Percentiles rank a stretch among this genome's conserved stretches.
phyloP scores from a whole-genome alignment of 2,888 invertebrate species.

The Acanthosoma haemorrhoidale region DNA sequence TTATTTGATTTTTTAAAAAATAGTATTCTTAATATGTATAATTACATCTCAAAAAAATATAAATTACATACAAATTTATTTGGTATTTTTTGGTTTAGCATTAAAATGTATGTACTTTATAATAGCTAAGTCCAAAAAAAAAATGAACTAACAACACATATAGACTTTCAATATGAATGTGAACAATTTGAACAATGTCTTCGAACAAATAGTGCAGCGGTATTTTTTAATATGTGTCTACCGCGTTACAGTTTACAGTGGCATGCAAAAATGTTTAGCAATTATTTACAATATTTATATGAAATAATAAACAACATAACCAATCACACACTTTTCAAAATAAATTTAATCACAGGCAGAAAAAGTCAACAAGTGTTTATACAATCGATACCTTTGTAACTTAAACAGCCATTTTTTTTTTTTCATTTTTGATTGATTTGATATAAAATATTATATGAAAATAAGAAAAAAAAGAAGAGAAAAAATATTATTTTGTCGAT shows the following conservation, averaged over 20 bases:
- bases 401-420: too few relatives aligned
- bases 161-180: not conserved
- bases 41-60: constrained; percentile 1
- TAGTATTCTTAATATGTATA: not conserved
- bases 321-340: too few relatives aligned
- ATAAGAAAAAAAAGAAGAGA: too few relatives aligned
- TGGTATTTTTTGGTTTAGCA: too few relatives aligned
- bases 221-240: too few relatives aligned
- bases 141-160: not conserved
- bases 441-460: too few relatives aligned
- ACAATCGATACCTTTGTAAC: too few relatives aligned
- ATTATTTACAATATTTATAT: not conserved
- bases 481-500: too few relatives aligned
- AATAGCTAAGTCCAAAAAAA: not conserved
- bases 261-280: not conserved
- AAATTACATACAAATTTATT: constrained; percentile 12
- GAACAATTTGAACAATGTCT: not conserved
- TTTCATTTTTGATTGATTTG: too few relatives aligned
- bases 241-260: not conserved
- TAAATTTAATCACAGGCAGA: too few relatives aligned
- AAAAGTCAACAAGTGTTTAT: too few relatives aligned
- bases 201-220: not conserved
- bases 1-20: not conserved
- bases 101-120: not conserved
- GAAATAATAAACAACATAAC: too few relatives aligned